Base-by-base conservation (phyloP, 2,888 invertebrate species). In the Teleogryllus oceanicus region DNA sequence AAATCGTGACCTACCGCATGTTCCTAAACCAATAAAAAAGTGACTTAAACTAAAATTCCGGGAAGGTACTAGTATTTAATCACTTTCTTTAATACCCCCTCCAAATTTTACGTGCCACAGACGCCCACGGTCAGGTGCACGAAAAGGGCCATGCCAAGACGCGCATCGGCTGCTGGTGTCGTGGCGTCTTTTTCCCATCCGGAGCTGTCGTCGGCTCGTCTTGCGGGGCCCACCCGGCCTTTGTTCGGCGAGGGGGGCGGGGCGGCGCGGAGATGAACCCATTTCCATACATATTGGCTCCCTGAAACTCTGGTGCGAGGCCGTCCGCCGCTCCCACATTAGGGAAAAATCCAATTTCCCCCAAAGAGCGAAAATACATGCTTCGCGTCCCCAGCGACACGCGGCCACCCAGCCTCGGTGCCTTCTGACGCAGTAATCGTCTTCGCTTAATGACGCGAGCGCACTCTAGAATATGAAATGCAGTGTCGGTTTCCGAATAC, bases 201-300 rank as follows among this genome's bases (percentile, higher is more conserved):
- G 37, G 24, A 3, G 37, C 37, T 37, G 37, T 37, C 37, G 5
- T 37, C 37, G 5, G 37, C 37, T 37, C 37, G 37, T 37, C 37
- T 37, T 37, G 37, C 37, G 5, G 37, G 5, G 37, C 37, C 37
- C 37, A 37, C 37, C 37, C 37, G 37, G 37, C 37, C 37, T 37
- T 37, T 37, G 37, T 37, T 37, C 37, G 37, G 37, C 37, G 37
- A 37, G 37, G 37, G 37, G 37, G 62, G 62, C n/a, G 62, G 16
- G 13, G 11, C 13, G 37, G 37, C 62, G n/a, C 62, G 13, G n/a
- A 62, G 62, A 62, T 62, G 62, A 62, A 62, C 62, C 62, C 62
- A 62, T 62, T 62, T 62, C 62, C 62, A 62, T 62, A 62, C 16
- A 62, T 62, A 62, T 62, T 62, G n/a, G 62, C 62, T 62, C n/a